Percentiles rank a stretch among this genome's conserved stretches.
Conservation (phyloP, 2,888 invertebrate genomes). For the Temnothorax ravouxi region DNA sequence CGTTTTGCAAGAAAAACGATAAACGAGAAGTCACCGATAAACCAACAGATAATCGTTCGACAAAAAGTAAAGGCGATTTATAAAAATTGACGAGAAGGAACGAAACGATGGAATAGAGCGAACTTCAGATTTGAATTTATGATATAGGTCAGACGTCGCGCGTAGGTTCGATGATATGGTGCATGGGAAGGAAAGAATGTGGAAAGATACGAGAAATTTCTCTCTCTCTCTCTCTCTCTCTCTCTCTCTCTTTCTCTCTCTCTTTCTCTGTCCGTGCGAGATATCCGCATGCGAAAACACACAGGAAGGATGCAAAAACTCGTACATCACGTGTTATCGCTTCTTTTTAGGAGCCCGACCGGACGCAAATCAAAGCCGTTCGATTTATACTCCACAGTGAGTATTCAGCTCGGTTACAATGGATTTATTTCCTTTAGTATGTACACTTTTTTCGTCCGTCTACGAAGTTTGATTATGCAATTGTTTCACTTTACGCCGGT, state of each 20-base stretch:
- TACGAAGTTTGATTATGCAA: background rate
- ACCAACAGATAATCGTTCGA: background rate
- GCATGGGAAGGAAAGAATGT: slow-evolving; percentile 20
- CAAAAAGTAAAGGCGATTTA: background rate
- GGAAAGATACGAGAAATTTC: slow-evolving; percentile 18
- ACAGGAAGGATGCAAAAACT: slow-evolving; percentile 54
- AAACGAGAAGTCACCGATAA: background rate
- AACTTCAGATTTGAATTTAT: background rate
- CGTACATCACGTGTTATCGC: slow-evolving; percentile 73
- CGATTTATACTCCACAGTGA: slow-evolving; percentile 26
- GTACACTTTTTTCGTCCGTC: background rate
- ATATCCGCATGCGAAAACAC: slow-evolving; percentile 34
- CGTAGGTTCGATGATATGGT: slow-evolving; percentile 2
- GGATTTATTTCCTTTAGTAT: background rate
- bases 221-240: background rate
- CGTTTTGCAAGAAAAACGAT: background rate
- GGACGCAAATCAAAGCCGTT: slow-evolving; percentile 39
- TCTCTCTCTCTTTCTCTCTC: background rate
- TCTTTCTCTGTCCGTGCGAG: background rate
- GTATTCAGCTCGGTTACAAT: background rate
- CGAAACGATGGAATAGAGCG: background rate
- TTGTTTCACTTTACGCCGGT: background rate
- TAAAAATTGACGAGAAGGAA: background rate
- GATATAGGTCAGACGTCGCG: slow-evolving; percentile 5
- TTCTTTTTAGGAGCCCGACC: slow-evolving; percentile 63